phyloP scores from a whole-genome alignment of 2,888 invertebrate species.

The Graphium colonna region DNA sequence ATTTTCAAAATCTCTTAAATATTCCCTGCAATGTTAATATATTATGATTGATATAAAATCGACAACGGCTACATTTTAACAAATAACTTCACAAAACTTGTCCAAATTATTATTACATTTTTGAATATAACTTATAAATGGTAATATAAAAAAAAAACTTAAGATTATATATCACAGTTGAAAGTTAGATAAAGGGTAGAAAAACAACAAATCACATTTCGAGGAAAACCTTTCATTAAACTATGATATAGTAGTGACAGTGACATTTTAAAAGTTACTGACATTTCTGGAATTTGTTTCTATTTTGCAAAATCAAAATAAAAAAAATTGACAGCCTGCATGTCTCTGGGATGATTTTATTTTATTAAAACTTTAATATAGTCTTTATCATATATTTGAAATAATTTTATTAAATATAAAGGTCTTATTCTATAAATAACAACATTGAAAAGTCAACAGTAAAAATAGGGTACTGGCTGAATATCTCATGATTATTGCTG shows the following conservation, averaged over 20 bases:
- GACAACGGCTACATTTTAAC: no score
- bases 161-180: slow-evolving; percentile 1
- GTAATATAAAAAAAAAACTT: not conserved
- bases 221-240: slow-evolving; percentile 24
- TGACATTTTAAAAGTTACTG: not conserved
- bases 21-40: slow-evolving; percentile 59
- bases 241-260: not conserved
- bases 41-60: no score
- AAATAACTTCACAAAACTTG: no score
- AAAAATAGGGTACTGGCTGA: not conserved
- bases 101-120: not conserved
- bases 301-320: no score
- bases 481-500: not conserved
- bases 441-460: no score
- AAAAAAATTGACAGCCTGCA: no score
- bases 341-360: no score
- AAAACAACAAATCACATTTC: slow-evolving; percentile 9
- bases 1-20: slow-evolving; percentile 46
- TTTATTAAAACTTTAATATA: not conserved
- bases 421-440: no score
- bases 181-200: slow-evolving; percentile 18
- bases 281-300: no score
- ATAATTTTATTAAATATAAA: not conserved
- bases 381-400: not conserved
- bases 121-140: not conserved